These are phyloP conservation scores for Amblyopsis hoosieri DNA, from an alignment of 2,797 vertebrate genomes.

Conservation along the genomic window DNA sequence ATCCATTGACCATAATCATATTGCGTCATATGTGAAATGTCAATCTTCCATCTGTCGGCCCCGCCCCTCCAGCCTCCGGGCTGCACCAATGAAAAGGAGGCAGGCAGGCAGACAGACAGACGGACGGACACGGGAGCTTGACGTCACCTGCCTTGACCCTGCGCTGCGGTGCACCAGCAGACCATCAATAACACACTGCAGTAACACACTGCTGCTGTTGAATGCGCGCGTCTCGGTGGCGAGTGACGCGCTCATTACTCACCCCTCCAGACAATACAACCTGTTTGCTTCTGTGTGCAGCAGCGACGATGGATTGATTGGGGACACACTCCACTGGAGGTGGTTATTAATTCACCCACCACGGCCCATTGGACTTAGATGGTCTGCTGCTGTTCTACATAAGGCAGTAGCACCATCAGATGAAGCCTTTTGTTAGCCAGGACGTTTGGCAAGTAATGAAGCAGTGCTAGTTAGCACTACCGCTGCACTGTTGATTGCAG, in stretches of 20 bases:
- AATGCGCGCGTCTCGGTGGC: constrained; percentile 8
- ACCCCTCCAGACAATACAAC: constrained; percentile 8
- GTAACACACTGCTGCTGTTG: too few relatives aligned
- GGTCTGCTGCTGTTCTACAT: background rate
- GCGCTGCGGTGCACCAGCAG: constrained; percentile 16
- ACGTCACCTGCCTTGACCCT: constrained; percentile 1
- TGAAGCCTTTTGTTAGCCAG: background rate
- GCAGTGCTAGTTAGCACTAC: too few relatives aligned
- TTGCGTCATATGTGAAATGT: too few relatives aligned
- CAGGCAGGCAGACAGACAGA: too few relatives aligned
- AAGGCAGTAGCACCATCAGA: background rate
- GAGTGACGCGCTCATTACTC: constrained; percentile 28
- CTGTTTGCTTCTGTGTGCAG: constrained; percentile 18
- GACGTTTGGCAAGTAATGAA: too few relatives aligned
- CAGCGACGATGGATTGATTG: constrained; percentile 26
- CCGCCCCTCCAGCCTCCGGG: too few relatives aligned
- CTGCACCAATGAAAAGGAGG: too few relatives aligned
- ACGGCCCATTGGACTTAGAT: background rate
- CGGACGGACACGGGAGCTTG: too few relatives aligned
- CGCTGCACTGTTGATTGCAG: too few relatives aligned
- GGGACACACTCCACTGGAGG: constrained; percentile 22
- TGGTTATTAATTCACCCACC: constrained; percentile 26
- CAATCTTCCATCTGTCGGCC: too few relatives aligned
- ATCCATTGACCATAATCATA: too few relatives aligned
- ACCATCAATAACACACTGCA: background rate